Base-by-base conservation (phyloP, 2,888 invertebrate genomes). In the Apodemia duryi region DNA sequence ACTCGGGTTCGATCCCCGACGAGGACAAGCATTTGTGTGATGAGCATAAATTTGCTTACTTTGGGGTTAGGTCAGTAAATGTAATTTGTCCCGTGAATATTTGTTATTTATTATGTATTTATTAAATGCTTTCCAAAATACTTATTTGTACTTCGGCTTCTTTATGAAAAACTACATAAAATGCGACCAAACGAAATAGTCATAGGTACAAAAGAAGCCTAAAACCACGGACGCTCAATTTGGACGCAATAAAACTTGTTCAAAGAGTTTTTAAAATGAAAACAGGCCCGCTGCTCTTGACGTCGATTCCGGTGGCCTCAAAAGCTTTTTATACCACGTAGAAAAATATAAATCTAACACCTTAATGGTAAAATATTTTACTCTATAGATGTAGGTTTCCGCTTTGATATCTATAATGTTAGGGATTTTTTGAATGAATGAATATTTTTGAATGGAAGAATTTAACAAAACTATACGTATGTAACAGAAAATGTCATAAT, bases 321-420 rank as follows among this genome's bases (percentile, higher is more conserved):
- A 72, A 69, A 61, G 69, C 67, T 66, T 69, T 66, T 70, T 70
- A 65, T 63, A 63, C 66, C 43, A 63, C 66, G 65, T 63, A 64
- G 67, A 68, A 71, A 68, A 46, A 46, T 46, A 57, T 57, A 73
- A 71, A 72, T 66, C 71, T 70, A 73, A 74, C 57, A 57, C 57
- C 57, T 57, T 46, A 46, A 46, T 46, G 11, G 46, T 46, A 46
- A 46, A 46, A 46, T 46, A 46, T 46, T 46, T 46, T 5, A 13
- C 46, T 11, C 46, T 13, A 13, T 46, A 4, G 13, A 13, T 5
- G 46, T 46, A 13, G 46, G 46, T 13, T 46, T 46, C 5, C 5
- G 46, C 46, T 46, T 46, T 46, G 13, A 13, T 46, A 46, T 46
- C 46, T 46, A 13, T 46, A 46, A 13, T 5, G 4, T 13, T 13